Conservation (phyloP, 2,797 vertebrate species). For the Erpetoichthys calabaricus region DNA sequence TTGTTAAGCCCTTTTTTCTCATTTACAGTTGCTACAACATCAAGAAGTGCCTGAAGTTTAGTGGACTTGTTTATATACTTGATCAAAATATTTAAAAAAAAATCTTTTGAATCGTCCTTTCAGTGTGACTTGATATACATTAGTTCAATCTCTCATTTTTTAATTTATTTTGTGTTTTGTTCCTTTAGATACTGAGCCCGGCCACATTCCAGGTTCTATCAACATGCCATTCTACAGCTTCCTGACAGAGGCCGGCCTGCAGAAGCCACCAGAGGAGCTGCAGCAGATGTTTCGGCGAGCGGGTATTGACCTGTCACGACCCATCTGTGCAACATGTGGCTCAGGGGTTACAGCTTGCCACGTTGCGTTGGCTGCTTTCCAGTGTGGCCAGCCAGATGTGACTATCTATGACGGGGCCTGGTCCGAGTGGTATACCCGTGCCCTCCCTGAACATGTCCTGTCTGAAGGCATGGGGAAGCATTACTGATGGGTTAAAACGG, state of each 20-base stretch:
- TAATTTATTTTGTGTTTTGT: background rate
- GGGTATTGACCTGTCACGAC: constrained; percentile 60
- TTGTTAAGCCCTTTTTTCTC: too few species aligned
- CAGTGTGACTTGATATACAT: too few species aligned
- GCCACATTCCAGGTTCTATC: constrained; percentile 67
- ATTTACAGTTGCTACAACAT: too few species aligned
- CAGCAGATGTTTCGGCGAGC: constrained; percentile 55
- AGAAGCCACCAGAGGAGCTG: constrained; percentile 56
- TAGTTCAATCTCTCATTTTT: background rate
- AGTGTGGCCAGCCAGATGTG: constrained; percentile 66
- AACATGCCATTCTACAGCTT: constrained; percentile 79
- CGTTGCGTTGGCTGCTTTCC: constrained; percentile 66
- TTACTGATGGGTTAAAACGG: constrained; percentile 13
- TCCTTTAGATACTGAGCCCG: constrained; percentile 55
- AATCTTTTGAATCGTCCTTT: too few species aligned
- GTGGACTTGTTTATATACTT: too few species aligned
- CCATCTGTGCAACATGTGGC: constrained; percentile 67
- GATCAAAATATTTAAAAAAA: too few species aligned
- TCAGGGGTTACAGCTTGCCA: constrained; percentile 86
- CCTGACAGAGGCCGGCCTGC: constrained; percentile 58
- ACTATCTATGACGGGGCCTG: constrained; percentile 85
- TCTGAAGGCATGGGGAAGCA: constrained; percentile 47
- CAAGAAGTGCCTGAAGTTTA: too few species aligned
- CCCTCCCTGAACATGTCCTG: constrained; percentile 55
- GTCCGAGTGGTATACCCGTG: constrained; percentile 75